phyloP scores from a whole-genome alignment of 2,888 invertebrate genomes.

The Uloborus plumipes region DNA sequence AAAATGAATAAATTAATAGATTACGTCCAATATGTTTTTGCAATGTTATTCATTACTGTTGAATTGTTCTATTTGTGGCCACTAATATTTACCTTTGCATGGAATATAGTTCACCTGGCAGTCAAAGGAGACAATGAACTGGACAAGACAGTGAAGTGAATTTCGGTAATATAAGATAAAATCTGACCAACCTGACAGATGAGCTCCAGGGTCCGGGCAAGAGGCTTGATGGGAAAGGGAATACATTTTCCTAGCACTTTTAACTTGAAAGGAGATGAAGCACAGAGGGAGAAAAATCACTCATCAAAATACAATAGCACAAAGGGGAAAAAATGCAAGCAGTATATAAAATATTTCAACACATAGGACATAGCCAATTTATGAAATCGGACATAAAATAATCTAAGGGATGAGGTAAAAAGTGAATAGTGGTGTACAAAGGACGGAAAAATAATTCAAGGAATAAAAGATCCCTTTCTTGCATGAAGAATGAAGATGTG shows the following conservation, averaged over 20 bases:
- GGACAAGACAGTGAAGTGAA: no score
- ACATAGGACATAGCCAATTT: not conserved
- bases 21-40: no score
- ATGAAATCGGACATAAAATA: not conserved
- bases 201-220: conserved; percentile 3
- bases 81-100: no score
- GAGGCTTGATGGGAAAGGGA: conserved; percentile 33
- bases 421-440: not conserved
- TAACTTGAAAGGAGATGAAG: conserved; percentile 33
- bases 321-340: conserved; percentile 1
- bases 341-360: not conserved
- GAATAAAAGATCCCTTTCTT: no score
- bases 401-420: not conserved
- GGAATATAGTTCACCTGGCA: no score
- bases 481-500: no score
- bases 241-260: conserved; percentile 46
- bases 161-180: no score
- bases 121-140: no score
- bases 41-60: no score
- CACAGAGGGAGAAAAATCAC: not conserved
- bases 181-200: conserved; percentile 38
- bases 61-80: no score
- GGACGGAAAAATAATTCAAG: no score
- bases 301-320: not conserved
- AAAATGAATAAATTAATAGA: no score